These are phyloP conservation scores for Limnephilus rhombicus DNA, from an alignment of 2,888 invertebrate species.

Conservation along the genomic window DNA sequence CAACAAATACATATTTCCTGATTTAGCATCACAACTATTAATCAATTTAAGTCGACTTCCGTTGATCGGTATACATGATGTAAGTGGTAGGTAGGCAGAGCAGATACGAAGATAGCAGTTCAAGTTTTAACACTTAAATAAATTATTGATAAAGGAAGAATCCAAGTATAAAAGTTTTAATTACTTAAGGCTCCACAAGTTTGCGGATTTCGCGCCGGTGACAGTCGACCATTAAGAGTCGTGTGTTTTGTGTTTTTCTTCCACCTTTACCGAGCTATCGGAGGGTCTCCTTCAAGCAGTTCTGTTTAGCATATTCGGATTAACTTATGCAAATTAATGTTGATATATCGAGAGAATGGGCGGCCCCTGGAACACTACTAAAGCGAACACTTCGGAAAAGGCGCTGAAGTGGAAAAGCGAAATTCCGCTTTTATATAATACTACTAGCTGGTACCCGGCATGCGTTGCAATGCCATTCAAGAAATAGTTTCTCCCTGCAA, in stretches of 20 bases:
- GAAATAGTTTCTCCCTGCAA: too few species aligned
- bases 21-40: not conserved
- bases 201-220: not conserved
- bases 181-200: not conserved
- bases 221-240: conserved; percentile 21
- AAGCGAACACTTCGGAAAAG: not conserved
- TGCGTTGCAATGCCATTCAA: too few species aligned
- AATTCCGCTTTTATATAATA: too few species aligned
- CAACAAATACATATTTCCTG: not conserved
- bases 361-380: conserved; percentile 29
- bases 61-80: not conserved
- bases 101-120: not conserved
- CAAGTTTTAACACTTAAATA: not conserved
- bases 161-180: not conserved
- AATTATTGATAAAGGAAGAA: not conserved
- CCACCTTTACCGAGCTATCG: conserved; percentile 44
- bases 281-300: conserved; percentile 51
- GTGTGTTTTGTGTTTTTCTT: conserved; percentile 26
- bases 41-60: not conserved
- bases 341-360: conserved; percentile 28
- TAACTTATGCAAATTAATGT: conserved; percentile 61
- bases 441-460: too few species aligned
- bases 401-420: too few species aligned
- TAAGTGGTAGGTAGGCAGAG: not conserved
- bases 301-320: conserved; percentile 61